A percentile compares a stretch with the other conserved stretches of the same genome.
Conservation (phyloP, 2,888 invertebrate genomes). For the Agriopis marginaria region DNA sequence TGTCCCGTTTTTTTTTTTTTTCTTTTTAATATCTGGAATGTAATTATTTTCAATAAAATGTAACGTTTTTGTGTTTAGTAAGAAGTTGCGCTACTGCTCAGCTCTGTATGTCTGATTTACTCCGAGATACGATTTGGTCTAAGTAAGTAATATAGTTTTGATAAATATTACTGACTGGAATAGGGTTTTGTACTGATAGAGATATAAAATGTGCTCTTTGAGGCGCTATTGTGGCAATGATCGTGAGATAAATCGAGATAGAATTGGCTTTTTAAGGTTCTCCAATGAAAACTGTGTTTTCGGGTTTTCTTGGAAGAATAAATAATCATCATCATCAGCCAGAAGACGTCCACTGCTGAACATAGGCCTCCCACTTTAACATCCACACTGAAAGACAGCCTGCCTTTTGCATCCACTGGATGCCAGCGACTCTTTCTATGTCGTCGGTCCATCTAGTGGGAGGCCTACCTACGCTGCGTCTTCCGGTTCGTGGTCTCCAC, state of each 20-base stretch:
- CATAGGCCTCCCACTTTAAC: no score
- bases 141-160: slow-evolving; percentile 31
- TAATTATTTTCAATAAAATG: neutral
- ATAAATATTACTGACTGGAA: slow-evolving; percentile 20
- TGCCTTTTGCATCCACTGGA: no score
- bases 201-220: slow-evolving; percentile 25
- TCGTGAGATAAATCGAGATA: slow-evolving; percentile 17
- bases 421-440: no score
- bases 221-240: slow-evolving; percentile 11
- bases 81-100: slow-evolving; percentile 11
- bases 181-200: slow-evolving; percentile 16
- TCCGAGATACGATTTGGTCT: slow-evolving; percentile 20
- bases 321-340: no score
- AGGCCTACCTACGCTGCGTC: no score
- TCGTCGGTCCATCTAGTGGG: no score
- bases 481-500: no score
- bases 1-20: no score
- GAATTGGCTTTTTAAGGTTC: slow-evolving; percentile 2
- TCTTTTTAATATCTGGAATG: no score
- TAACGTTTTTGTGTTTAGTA: neutral
- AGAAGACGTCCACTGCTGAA: no score
- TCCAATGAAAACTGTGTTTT: neutral
- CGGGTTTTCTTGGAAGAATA: neutral
- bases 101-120: slow-evolving; percentile 8
- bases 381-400: no score